A percentile compares a stretch with the other conserved stretches of the same genome.
These are phyloP conservation scores for Pollenia labialis DNA, from an alignment of 2,888 invertebrate species.

Conservation along the genomic window DNA sequence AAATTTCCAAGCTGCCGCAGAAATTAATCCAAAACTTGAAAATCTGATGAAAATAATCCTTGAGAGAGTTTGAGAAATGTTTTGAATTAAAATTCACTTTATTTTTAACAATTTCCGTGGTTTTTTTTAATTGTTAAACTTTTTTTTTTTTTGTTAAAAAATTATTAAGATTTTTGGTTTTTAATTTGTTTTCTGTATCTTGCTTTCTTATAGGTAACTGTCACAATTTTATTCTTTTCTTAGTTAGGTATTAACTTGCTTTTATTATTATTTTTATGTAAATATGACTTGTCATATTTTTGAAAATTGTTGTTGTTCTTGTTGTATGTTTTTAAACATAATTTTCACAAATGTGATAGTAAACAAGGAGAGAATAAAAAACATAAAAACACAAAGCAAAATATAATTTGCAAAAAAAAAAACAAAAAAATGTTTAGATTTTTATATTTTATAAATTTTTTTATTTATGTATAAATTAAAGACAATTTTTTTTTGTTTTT, in stretches of 20 bases:
- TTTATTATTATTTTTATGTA: slow-evolving; percentile 27
- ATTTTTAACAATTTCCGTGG: neutral
- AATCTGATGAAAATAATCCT: slow-evolving; percentile 32
- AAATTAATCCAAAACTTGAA: slow-evolving; percentile 50
- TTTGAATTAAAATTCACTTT: slow-evolving; percentile 22
- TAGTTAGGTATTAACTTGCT: slow-evolving; percentile 64
- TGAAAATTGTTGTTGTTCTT: slow-evolving; percentile 30
- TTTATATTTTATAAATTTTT: neutral
- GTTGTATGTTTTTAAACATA: slow-evolving; percentile 39
- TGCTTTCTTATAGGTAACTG: slow-evolving; percentile 69
- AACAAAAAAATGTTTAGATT: neutral
- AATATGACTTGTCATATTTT: slow-evolving; percentile 53
- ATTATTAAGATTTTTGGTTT: slow-evolving; percentile 22
- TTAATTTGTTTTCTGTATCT: slow-evolving; percentile 37
- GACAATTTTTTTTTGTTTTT: slow-evolving; percentile 13
- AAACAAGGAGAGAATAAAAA: slow-evolving; percentile 28
- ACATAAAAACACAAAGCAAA: slow-evolving; percentile 1
- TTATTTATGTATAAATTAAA: neutral
- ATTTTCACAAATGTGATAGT: slow-evolving; percentile 50
- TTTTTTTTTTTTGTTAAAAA: slow-evolving; percentile 14
- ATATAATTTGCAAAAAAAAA: neutral
- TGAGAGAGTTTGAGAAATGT: slow-evolving; percentile 8
- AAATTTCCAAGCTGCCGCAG: slow-evolving; percentile 8
- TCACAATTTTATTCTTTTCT: slow-evolving; percentile 54
- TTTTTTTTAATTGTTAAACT: slow-evolving; percentile 4